These are phyloP conservation scores for Podarcis lilfordi DNA, from an alignment of 2,797 vertebrate species.

Conservation along the genomic window DNA sequence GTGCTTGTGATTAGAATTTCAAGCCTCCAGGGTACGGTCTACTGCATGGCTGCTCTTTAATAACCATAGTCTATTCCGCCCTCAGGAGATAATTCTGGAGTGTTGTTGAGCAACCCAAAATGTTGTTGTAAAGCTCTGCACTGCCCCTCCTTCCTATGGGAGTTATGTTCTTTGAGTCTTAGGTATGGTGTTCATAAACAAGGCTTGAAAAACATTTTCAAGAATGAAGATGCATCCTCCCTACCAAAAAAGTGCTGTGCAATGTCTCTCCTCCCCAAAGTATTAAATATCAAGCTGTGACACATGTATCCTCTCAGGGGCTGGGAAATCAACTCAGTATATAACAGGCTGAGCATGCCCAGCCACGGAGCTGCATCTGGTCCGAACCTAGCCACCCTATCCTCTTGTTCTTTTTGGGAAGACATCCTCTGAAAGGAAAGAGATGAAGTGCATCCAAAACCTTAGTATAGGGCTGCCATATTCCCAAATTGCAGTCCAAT, in stretches of 20 bases:
- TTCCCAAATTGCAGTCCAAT: no score
- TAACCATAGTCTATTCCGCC: not conserved
- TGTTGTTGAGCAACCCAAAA: not conserved
- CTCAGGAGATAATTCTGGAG: not conserved
- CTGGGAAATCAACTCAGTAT: not conserved
- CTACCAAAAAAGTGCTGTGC: not conserved
- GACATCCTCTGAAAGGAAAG: not conserved
- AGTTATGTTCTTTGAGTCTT: conserved; percentile 1
- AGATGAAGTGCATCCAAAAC: not conserved
- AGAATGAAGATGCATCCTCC: not conserved
- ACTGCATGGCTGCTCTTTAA: not conserved
- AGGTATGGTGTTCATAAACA: not conserved
- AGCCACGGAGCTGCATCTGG: not conserved
- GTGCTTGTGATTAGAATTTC: not conserved
- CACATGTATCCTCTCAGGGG: not conserved
- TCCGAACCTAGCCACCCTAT: not conserved
- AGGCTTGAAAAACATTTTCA: not conserved
- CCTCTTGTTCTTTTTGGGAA: not conserved
- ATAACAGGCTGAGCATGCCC: not conserved
- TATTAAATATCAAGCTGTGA: not conserved
- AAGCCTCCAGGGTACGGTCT: not conserved
- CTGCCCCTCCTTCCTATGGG: not conserved
- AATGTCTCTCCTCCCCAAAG: not conserved
- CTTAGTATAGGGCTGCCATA: no score
- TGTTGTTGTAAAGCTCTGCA: not conserved